Evolutionary conservation across 1,140 invertebrate species (phyloP), one percentile per base, ranked within the genome.

Genomic region (Leptopilina boulardi): DNA sequence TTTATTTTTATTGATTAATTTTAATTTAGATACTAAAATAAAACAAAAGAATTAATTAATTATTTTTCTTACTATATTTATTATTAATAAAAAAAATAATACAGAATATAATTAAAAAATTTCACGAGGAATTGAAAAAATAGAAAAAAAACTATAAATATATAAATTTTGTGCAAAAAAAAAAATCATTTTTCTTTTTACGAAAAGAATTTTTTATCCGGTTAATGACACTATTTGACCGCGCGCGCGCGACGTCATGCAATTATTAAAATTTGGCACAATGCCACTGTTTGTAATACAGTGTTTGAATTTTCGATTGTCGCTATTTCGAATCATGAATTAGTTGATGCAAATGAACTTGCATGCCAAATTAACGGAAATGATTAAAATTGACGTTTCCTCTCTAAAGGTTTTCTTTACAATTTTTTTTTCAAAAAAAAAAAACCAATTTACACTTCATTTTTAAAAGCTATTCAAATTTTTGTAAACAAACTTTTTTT

Each of bases 261-360:
- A 51, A 51, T 51, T 51, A 51, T 18, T 51, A 18, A 51, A 51
- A 51, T 51, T 38, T 51, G 47, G 47, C 47, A 51, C 47, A 51
- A 51, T 51, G 47, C 47, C 47, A 51, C 47, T 51, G 47, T 51
- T 51, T 51, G 47, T 51, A 51, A 51, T 18, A 51, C n/a, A 18
- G n/a, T 51, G 47, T 51, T 51, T 51, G 15, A 51, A 51, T 51
- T 51, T 51, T 51, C 47, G 47, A 51, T 51, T 51, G 47, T 51
- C 47, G 47, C 47, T 51, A 51, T 51, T 51, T 51, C 47, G 15
- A 51, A 51, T 51, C 47, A 51, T 18, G 15, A 51, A 51, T 51
- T 51, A 51, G 47, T 51, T 15, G 47, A 51, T 51, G 47, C n/a
- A 51, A 51, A 51, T 51, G 5, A n/a, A 51, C 15, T n/a, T 18